Evolutionary conservation across 2,113 vertebrate genomes (phyloP), one percentile per base, ranked within the genome.

Genomic region (Chloebia gouldiae): DNA sequence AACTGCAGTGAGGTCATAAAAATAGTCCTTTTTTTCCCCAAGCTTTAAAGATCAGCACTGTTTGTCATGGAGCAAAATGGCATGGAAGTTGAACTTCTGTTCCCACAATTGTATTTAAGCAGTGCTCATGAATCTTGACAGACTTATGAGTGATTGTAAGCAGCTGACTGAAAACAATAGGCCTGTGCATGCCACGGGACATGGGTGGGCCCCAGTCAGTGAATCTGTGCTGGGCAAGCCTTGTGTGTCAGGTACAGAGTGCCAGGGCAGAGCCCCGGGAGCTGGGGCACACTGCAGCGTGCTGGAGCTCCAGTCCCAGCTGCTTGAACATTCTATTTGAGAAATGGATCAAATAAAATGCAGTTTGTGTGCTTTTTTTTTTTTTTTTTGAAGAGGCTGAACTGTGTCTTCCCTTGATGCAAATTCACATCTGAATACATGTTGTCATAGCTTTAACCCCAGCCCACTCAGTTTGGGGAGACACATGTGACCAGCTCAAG

Each of bases 51-150:
- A 97, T 88, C 93, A 95, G 82, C 9, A 8, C 39, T 92, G 25
- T 95, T 96, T 86, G 79, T 96, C 82, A 88, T 86, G 88, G 82
- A 92, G 76, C 64, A 90, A 64, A 93, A 93, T 63, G 76, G 33
- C 92, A 92, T 95, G 79, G 86, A 90, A 94, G 63, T 88, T 92
- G 90, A 92, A 96, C 71, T 93, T 95, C 88, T 93, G 90, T 95
- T 96, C 96, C 95, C 94, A 96, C 92, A 64, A 97, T 96, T 96
- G 95, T 96, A 56, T 96, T 94, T 95, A 51, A 83, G 60, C 86
- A 94, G 69, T 93, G 56, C 50, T 93, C 42, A 76, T 82, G 84
- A 94, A 90, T 94, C 92, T 95, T 97, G 93, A 97, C 92, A 95
- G 95, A 96, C 64, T 96, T 94, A 94, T 35, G 96, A 88, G 71